These are phyloP conservation scores for Aplochiton taeniatus DNA, from an alignment of 2,797 vertebrate species.

Conservation along the genomic window DNA sequence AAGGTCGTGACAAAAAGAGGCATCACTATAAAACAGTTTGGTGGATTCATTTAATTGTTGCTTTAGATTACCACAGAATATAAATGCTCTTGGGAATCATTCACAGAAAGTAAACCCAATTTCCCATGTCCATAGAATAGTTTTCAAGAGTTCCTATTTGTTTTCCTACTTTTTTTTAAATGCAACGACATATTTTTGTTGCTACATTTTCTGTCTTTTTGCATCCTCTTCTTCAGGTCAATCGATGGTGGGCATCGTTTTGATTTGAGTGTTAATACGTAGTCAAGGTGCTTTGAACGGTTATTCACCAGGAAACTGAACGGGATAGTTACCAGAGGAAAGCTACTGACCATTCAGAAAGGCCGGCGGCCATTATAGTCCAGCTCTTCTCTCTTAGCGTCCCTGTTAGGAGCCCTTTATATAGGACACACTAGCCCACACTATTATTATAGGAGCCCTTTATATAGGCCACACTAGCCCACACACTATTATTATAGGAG, in stretches of 20 bases:
- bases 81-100: constrained; percentile 25
- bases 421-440: constrained; percentile 30
- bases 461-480: constrained; percentile 31
- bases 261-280: background rate
- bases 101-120: constrained; percentile 15
- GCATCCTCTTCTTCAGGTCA: no score
- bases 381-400: constrained; percentile 38
- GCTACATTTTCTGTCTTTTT: no score
- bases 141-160: constrained; percentile 24
- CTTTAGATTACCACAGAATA: constrained; percentile 30
- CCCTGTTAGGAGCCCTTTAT: constrained; percentile 38
- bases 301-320: constrained; percentile 53
- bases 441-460: constrained; percentile 37
- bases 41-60: constrained; percentile 17
- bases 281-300: constrained; percentile 55
- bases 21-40: constrained; percentile 17
- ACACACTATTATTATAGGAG: constrained; percentile 42
- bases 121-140: constrained; percentile 36
- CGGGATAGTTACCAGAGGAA: constrained; percentile 32
- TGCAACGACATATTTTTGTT: background rate
- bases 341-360: constrained; percentile 55
- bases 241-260: no score
- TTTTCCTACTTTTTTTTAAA: constrained; percentile 17
- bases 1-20: constrained; percentile 8
- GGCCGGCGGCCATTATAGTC: constrained; percentile 62